Evolutionary conservation across 2,113 vertebrate genomes (phyloP).

Genomic region (Petrocephalus microphthalmus): DNA sequence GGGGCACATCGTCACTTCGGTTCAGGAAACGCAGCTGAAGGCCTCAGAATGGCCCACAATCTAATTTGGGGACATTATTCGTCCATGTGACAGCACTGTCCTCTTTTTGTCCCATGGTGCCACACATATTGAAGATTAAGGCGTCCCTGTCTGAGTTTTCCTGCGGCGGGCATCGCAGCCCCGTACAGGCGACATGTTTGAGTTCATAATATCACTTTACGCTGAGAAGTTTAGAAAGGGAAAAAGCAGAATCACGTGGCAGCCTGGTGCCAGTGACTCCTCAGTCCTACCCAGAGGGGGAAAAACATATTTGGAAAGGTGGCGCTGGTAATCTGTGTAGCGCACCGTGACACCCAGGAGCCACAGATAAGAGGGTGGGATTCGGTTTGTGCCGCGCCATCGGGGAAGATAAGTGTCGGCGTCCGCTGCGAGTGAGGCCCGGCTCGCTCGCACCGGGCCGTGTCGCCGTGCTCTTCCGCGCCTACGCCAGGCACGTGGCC

Average conservation of each 20-base stretch:
- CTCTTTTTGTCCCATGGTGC: background rate
- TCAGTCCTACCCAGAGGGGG: background rate
- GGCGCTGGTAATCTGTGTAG: background rate
- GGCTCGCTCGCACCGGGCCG: slow-evolving; percentile 68
- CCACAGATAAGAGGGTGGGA: slow-evolving; percentile 38
- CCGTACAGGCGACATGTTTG: background rate
- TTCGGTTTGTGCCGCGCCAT: slow-evolving; percentile 73
- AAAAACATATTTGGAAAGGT: background rate
- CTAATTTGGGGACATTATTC: background rate
- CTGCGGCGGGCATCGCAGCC: background rate
- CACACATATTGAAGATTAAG: background rate
- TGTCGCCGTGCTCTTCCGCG: slow-evolving; percentile 77
- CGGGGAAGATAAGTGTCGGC: slow-evolving; percentile 83
- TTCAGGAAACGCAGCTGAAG: background rate
- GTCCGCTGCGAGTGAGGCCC: slow-evolving; percentile 87
- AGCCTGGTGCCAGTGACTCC: background rate
- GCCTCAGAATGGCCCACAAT: background rate
- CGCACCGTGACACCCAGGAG: slow-evolving; percentile 28
- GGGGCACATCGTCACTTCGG: background rate
- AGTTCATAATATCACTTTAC: background rate
- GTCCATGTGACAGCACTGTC: background rate
- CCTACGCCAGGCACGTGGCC: slow-evolving; percentile 74
- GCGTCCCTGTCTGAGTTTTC: background rate
- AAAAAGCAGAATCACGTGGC: background rate
- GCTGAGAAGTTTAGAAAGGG: background rate